These are phyloP conservation scores for Daubentonia madagascariensis DNA, from an alignment of 2,113 vertebrate species.

Conservation along the genomic window DNA sequence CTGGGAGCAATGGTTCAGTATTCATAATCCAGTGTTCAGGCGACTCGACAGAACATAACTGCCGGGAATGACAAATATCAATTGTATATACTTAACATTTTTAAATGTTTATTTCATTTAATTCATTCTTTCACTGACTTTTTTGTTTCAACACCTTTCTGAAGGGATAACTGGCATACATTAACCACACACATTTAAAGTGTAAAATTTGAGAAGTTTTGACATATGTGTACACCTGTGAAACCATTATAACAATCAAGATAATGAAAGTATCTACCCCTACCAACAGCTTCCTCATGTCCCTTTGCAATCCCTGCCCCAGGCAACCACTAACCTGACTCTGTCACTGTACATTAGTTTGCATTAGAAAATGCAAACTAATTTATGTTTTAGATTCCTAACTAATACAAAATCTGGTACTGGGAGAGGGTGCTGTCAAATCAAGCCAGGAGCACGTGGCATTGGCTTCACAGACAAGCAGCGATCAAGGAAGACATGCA, in stretches of 20 bases:
- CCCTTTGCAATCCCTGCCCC: background rate
- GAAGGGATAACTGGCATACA: background rate
- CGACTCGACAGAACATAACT: background rate
- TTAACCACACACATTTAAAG: background rate
- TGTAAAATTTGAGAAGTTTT: background rate
- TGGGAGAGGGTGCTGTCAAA: background rate
- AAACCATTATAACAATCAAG: background rate
- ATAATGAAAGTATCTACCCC: background rate
- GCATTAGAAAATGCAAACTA: background rate
- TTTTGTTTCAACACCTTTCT: background rate
- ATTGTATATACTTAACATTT: background rate
- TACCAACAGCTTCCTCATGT: background rate
- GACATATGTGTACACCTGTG: background rate
- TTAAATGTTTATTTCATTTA: background rate
- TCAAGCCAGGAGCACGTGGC: background rate
- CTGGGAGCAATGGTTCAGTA: background rate
- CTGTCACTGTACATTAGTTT: background rate
- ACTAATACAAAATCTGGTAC: background rate
- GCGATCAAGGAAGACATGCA: accelerated
- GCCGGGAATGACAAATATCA: background rate
- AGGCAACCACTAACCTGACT: background rate
- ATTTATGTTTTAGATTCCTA: background rate
- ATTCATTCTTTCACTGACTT: background rate
- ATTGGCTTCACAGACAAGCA: background rate
- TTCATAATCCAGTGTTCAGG: accelerated